These are phyloP conservation scores for Coelopa pilipes DNA, from an alignment of 2,888 invertebrate species.

Conservation along the genomic window DNA sequence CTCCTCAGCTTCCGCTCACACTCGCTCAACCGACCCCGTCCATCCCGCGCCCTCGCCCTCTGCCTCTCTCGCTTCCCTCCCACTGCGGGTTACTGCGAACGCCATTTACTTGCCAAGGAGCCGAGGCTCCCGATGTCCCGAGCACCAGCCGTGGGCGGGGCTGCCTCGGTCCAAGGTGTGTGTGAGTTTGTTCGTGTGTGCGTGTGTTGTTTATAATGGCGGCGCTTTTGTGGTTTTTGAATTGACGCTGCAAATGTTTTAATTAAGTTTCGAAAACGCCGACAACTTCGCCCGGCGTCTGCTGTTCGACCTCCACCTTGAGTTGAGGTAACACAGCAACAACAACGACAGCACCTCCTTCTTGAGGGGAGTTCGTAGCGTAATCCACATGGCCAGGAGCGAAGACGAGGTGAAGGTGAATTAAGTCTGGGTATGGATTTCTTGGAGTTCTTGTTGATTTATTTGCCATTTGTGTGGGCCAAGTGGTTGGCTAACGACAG, in stretches of 20 bases:
- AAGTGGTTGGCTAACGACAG: background rate
- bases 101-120: constrained; percentile 11
- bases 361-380: no score
- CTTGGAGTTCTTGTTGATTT: constrained; percentile 8
- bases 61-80: no score
- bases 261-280: constrained; percentile 27
- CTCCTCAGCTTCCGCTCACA: no score
- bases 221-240: constrained; percentile 30
- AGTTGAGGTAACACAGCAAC: background rate
- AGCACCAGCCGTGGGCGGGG: no score
- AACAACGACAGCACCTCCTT: no score
- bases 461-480: constrained; percentile 1
- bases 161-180: background rate
- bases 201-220: constrained; percentile 27
- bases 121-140: no score
- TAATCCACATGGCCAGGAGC: no score
- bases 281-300: background rate
- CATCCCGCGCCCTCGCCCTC: no score
- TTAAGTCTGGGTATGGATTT: constrained; percentile 4
- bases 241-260: constrained; percentile 33
- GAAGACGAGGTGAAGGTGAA: background rate
- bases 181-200: constrained; percentile 8
- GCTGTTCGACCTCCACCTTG: background rate
- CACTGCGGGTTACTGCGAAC: background rate
- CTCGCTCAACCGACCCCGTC: no score